phyloP scores from a whole-genome alignment of 1,140 invertebrate species.

The Polyergus mexicanus region DNA sequence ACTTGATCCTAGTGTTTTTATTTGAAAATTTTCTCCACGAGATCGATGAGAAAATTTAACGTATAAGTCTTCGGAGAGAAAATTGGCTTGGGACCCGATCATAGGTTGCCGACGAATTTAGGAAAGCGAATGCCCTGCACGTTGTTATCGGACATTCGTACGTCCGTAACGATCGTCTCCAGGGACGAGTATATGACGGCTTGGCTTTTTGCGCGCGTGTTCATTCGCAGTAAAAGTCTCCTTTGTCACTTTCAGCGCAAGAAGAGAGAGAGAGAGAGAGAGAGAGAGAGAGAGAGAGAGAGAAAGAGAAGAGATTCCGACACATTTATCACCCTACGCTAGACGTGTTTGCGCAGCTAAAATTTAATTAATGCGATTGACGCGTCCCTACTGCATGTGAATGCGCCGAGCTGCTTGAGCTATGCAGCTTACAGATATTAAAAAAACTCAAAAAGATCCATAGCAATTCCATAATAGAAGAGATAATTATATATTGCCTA shows the following conservation, averaged over 20 bases:
- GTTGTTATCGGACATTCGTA: constrained; percentile 51
- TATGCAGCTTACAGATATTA: neutral
- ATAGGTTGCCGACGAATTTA: constrained; percentile 40
- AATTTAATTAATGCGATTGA: constrained; percentile 55
- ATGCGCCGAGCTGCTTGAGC: neutral
- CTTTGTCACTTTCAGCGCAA: constrained; percentile 52
- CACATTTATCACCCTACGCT: constrained; percentile 19
- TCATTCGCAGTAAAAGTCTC: constrained; percentile 54
- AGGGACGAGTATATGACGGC: constrained; percentile 48
- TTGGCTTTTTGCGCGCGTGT: constrained; percentile 36
- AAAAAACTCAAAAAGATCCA: neutral
- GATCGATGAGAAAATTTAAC: constrained; percentile 40
- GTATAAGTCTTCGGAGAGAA: neutral
- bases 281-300: constrained; percentile 10
- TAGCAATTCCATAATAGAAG: neutral
- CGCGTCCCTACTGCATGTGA: neutral
- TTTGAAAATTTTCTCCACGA: constrained; percentile 17
- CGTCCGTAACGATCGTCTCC: constrained; percentile 59
- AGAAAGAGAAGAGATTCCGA: constrained; percentile 12
- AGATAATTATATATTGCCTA: neutral
- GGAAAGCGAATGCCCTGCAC: constrained; percentile 43
- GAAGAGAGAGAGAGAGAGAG: constrained; percentile 16
- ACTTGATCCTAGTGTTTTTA: constrained; percentile 26
- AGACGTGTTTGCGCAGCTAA: constrained; percentile 10
- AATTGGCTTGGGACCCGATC: neutral